Base-by-base conservation (phyloP, 2,113 vertebrate species). In the Dicentrarchus labrax region DNA sequence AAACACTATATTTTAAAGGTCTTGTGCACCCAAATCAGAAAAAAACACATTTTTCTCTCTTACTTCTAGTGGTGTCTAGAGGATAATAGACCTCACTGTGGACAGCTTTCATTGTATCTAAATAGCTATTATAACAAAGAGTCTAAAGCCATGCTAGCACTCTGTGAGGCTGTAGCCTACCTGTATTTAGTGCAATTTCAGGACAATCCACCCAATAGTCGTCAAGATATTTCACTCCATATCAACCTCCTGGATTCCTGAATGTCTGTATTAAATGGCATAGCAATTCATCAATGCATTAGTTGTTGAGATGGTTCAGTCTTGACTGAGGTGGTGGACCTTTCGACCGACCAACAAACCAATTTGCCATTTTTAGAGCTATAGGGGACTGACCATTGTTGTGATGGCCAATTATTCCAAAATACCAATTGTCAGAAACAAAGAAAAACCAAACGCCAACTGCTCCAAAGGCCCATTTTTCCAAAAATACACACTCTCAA, bases 1-100 rank as follows among this genome's bases (percentile, higher is more conserved):
- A 84, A 86, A 90, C 84, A 76, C 48, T 45, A 6, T 61, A 61
- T 86, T 80, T 83, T 67, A 68, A 79, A 84, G 62, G 51, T 61
- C 13, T 56, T 38, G 41, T 76, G 36, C 43, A 59, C 36, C 61
- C 51, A 73, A 70, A 86, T 64, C 8, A 5, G 3, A 71, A 43
- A 71, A 43, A 57, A 17, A 8, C 60, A 60, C 8, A 11, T 48
- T 60, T 53, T 80, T 36, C 22, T 45, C 38, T 67, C 8, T 59
- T 4, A 73, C 15, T 16, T 64, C 15, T 13, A 11, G 45, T 47
- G 47, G 11, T 53, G 21, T 56, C 39, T 6, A 2, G 47, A 2
- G 57, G 13, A 53, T 43, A 45, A 45, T 24, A 45, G 8, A 59
- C 5, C 4, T 24, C 2, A 10, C 38, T 45, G 2, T 38, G 53